Base-by-base conservation (phyloP, 2,888 invertebrate species). In the Cephalotes varians region DNA sequence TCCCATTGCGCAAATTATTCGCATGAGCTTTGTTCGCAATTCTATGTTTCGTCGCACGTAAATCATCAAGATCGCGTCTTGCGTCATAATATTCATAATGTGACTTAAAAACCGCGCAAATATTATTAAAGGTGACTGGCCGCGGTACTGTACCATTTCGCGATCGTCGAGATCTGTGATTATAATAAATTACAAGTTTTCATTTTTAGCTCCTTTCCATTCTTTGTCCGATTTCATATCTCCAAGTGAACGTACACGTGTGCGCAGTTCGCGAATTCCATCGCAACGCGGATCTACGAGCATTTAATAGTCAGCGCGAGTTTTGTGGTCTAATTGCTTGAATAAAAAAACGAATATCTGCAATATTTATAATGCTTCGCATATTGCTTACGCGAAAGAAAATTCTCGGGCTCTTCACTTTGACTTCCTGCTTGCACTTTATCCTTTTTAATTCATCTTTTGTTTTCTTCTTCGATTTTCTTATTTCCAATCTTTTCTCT, bases 361-460 rank as follows among this genome's bases (percentile, higher is more conserved):
- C 69, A 56, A 82, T 49, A 69, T 62, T 56, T 34, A 31, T 44
- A 71, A 81, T 40, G 49, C 56, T 40, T 31, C 56, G 21, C 49
- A 12, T 25, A 28, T 18, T 12, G 71, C 64, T 40, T 31, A 40
- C 37, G 31, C 56, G 62, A 21, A 40, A 72, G 31, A 81, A 72
- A 72, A 71, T 72, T 83, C 71, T 64, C 56, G 47, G 7, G 7
- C 47, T 31, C 56, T 74, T 79, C 58, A 58, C 15, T 47, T 44
- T 47, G 76, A 47, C n/a, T 60, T 77, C 18, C n/a, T 28, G 34
- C 60, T 56, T 15, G 65, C 58, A 18, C 31, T 2, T 58, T 62
- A 34, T 49, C 34, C 58, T 49, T 31, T 72, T 82, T 76, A 28
- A 44, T 40, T 60, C 47, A 49, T 62, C 81, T 73, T 71, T 71